Evolutionary conservation across 2,888 invertebrate genomes (phyloP).

Genomic region (Tetanocera ferruginea): DNA sequence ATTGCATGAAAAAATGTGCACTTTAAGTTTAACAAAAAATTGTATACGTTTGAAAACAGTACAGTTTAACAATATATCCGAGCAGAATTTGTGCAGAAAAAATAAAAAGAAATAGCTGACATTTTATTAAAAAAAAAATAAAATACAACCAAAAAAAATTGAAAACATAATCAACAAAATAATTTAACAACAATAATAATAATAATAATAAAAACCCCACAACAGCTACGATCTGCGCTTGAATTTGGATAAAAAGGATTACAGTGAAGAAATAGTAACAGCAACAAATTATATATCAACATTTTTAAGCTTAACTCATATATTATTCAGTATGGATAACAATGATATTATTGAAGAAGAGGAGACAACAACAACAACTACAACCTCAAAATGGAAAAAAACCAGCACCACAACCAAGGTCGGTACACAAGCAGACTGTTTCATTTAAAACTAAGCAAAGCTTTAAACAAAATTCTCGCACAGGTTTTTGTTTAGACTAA

Average conservation of each 20-base stretch:
- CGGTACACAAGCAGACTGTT: slow-evolving; percentile 23
- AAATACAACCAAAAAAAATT: slow-evolving; percentile 32
- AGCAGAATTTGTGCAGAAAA: slow-evolving; percentile 13
- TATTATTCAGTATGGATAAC: slow-evolving; percentile 45
- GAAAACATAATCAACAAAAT: slow-evolving; percentile 34
- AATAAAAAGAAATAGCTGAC: slow-evolving; percentile 9
- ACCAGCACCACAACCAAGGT: slow-evolving; percentile 57
- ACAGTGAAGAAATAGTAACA: not conserved
- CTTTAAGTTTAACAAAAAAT: slow-evolving; percentile 1
- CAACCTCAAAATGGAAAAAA: slow-evolving; percentile 62
- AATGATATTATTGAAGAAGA: slow-evolving; percentile 53
- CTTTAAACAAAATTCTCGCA: not conserved
- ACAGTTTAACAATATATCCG: not conserved
- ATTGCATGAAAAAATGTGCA: slow-evolving; percentile 14
- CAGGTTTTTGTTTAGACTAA: not conserved
- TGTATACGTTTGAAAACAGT: slow-evolving; percentile 2
- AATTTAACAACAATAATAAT: slow-evolving; percentile 6
- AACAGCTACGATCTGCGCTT: not conserved
- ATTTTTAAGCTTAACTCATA: slow-evolving; percentile 17
- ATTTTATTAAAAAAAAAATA: slow-evolving; percentile 30
- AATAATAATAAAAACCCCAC: not conserved
- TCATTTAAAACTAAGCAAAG: not conserved
- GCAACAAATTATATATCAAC: not conserved
- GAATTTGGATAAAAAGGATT: not conserved
- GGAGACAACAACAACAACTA: slow-evolving; percentile 55